Base-by-base conservation (phyloP, 2,797 vertebrate species). In the Gouania willdenowi region DNA sequence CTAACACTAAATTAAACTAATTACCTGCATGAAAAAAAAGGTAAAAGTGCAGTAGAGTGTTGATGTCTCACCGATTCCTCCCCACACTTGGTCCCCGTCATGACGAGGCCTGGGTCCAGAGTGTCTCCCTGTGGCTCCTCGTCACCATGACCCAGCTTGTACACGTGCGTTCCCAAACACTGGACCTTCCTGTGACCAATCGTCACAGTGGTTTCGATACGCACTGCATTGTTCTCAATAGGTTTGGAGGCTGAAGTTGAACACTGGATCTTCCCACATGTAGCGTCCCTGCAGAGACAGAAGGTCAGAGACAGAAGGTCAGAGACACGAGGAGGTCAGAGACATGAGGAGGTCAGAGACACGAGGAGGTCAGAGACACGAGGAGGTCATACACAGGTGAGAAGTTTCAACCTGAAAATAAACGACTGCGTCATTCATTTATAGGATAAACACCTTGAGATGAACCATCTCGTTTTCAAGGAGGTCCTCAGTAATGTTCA, bases 221-320 rank as follows among this genome's bases (percentile, higher is more conserved):
- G 14, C 4, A 98, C 97, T 0, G 94, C 93, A 0, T 92, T 95
- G 77, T 84, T 82, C 66, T 92, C 91, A 31, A 94, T 66, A 9
- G 97, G 94, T 31, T 92, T 93, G 20, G 66, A 41, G 20, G 91
- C 90, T 2, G 89, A 74, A 15, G 91, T 90, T 58, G 88, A 84
- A 66, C 97, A 99, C 82, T 99, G 97, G 79, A 99, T 98, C 83
- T 99, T 99, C 32, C 97, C 97, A 45, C 97, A 99, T 71, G 91
- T 94, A 19, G 92, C 90, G 62, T 98, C 90, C 41, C 97, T 99
- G 59, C 2, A 1, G 23, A 2, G 13, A 4, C 23, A 15, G 18
- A 1, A 15, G 34, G 38, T 5, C 23, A 15, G 18, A 1, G 13
- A 34, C 27, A 15, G 18, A 1, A 13, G 34, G 35, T n/a, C 1